These are phyloP conservation scores for Philereme transversata DNA, from an alignment of 2,888 invertebrate species.

Conservation along the genomic window DNA sequence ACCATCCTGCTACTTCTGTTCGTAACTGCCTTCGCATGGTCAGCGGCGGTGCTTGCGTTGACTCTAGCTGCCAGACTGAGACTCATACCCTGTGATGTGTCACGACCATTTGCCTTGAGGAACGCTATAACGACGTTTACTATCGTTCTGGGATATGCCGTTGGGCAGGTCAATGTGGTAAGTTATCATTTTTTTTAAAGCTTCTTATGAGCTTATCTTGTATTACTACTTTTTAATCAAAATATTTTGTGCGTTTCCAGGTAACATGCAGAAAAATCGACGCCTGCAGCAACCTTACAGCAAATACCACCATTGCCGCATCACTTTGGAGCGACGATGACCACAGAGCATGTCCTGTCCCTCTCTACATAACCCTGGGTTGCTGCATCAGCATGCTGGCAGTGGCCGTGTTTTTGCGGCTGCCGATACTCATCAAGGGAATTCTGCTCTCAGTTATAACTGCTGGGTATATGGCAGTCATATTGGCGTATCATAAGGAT, in stretches of 20 bases:
- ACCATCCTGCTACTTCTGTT: slow-evolving; percentile 92
- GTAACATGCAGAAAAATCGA: slow-evolving; percentile 74
- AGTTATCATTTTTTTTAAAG: slow-evolving; percentile 62
- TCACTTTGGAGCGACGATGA: slow-evolving; percentile 79
- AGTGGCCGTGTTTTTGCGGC: slow-evolving; percentile 91
- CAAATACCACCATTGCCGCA: slow-evolving; percentile 74
- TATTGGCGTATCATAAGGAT: slow-evolving; percentile 91
- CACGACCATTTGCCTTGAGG: slow-evolving; percentile 91
- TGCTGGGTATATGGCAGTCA: slow-evolving; percentile 90
- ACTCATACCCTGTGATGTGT: slow-evolving; percentile 94
- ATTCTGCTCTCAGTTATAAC: slow-evolving; percentile 90
- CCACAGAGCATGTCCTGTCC: slow-evolving; percentile 92
- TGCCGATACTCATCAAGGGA: slow-evolving; percentile 93
- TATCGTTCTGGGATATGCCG: slow-evolving; percentile 93
- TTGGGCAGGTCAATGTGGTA: slow-evolving; percentile 97
- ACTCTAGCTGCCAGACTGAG: slow-evolving; percentile 92
- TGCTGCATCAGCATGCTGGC: slow-evolving; percentile 93
- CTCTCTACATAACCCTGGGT: slow-evolving; percentile 93
- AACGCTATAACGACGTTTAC: slow-evolving; percentile 95
- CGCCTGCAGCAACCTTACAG: slow-evolving; percentile 70
- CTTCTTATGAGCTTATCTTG: not conserved
- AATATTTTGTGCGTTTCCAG: slow-evolving; percentile 48
- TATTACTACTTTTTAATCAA: not conserved
- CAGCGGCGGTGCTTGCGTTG: slow-evolving; percentile 92
- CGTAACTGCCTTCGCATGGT: slow-evolving; percentile 95